phyloP scores from a whole-genome alignment of 1,140 invertebrate genomes.

The Aphis craccivora region DNA sequence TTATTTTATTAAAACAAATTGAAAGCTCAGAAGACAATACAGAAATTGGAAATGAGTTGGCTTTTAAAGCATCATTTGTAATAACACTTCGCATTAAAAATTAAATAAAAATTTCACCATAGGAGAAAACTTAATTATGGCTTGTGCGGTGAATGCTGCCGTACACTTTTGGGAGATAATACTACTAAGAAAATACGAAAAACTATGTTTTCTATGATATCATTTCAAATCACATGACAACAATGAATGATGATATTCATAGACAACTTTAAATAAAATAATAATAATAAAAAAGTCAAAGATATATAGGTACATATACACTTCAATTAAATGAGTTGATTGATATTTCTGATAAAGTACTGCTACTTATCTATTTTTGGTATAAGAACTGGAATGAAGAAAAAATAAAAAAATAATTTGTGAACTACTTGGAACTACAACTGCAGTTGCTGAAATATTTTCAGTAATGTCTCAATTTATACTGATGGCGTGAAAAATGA shows the following conservation, averaged over 20 bases:
- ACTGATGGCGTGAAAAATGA: too few species aligned
- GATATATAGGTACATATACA: too few species aligned
- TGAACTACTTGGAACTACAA: too few species aligned
- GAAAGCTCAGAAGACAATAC: slow-evolving; percentile 61
- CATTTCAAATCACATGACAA: slow-evolving; percentile 34
- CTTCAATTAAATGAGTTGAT: too few species aligned
- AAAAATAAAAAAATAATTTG: too few species aligned
- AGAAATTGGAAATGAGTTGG: slow-evolving; percentile 59
- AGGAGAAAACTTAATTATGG: slow-evolving; percentile 51
- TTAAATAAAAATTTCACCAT: slow-evolving; percentile 47
- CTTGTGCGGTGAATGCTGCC: slow-evolving; percentile 7
- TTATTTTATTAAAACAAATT: slow-evolving; percentile 42
- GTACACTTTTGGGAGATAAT: slow-evolving; percentile 25
- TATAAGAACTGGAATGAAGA: too few species aligned
- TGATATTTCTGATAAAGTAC: too few species aligned
- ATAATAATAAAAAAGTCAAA: neutral
- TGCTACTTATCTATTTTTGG: too few species aligned
- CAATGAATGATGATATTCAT: slow-evolving; percentile 19
- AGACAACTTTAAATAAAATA: slow-evolving; percentile 15
- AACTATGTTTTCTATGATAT: slow-evolving; percentile 33
- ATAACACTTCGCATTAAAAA: slow-evolving; percentile 45
- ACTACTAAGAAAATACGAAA: slow-evolving; percentile 19
- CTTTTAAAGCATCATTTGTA: slow-evolving; percentile 60
- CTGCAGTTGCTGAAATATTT: too few species aligned
- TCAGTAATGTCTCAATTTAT: too few species aligned